Conservation (phyloP, 2,113 vertebrate species). For the Agapornis roseicollis region DNA sequence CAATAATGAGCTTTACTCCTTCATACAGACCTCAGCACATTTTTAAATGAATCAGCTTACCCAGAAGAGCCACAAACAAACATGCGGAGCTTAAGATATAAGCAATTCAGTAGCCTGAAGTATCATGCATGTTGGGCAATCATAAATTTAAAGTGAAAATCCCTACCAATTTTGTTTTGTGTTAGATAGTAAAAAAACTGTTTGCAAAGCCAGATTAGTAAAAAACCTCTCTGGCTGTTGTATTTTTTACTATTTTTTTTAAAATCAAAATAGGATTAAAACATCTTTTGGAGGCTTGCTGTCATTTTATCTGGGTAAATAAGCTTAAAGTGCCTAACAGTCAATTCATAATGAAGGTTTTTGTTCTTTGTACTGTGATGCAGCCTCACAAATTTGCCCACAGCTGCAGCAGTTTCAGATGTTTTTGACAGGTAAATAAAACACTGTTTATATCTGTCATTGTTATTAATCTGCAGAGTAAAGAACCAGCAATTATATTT, state of each 20-base stretch:
- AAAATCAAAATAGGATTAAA: slow-evolving; percentile 26
- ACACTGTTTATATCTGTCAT: slow-evolving; percentile 22
- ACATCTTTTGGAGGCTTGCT: slow-evolving; percentile 25
- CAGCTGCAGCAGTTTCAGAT: slow-evolving; percentile 45
- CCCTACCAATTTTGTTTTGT: not conserved
- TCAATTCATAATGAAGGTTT: slow-evolving; percentile 46
- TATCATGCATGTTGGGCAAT: not conserved
- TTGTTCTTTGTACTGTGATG: slow-evolving; percentile 36
- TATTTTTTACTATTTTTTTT: not conserved
- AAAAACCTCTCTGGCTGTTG: not conserved
- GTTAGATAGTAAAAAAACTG: slow-evolving; percentile 13
- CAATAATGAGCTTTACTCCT: not conserved
- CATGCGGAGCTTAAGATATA: not conserved
- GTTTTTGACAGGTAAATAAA: slow-evolving; percentile 62
- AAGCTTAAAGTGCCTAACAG: slow-evolving; percentile 23
- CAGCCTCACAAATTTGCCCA: slow-evolving; percentile 41
- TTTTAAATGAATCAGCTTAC: slow-evolving; percentile 36
- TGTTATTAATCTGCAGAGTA: slow-evolving; percentile 40
- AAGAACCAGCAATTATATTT: slow-evolving; percentile 38
- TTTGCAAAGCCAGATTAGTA: not conserved
- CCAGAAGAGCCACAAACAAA: not conserved
- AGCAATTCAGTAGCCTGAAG: not conserved
- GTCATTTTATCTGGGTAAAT: slow-evolving; percentile 45
- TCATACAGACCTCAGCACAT: not conserved
- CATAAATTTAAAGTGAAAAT: slow-evolving; percentile 36